Evolutionary conservation across 2,797 vertebrate species (phyloP), one percentile per base, ranked within the genome.

Genomic region (Tokudaia muenninki): DNA sequence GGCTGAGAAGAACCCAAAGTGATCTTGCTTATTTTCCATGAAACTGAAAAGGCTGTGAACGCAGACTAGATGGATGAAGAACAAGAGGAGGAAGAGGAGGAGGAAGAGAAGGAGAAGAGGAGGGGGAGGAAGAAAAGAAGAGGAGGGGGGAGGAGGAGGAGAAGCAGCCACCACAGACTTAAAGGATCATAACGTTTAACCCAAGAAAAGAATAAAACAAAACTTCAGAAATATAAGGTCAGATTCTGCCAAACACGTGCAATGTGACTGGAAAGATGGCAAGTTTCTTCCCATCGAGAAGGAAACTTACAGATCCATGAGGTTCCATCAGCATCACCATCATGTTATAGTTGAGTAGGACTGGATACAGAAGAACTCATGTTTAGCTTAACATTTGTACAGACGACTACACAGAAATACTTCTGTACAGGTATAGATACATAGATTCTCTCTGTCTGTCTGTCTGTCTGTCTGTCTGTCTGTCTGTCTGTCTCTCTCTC

Each of bases 311-410:
- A 78, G 13, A 82, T 90, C 88, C 50, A 31, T 59, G 80, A 81
- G 14, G 26, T 24, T 41, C 61, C 61, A 81, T 81, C 47, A 81
- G 41, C 74, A 92, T 31, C 34, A 79, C 29, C 22, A 75, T n/a
- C 41, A 67, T 2, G 10, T 72, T 55, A 83, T 67, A 91, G 72
- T 59, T 14, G 37, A 84, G 70, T 86, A 67, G 34, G 52, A 70
- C 65, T 63, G n/a, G 8, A 97, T 44, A 47, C 3, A 78, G 34
- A 50, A 75, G 29, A 95, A n/a, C 50, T 87, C 14, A 21, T 21
- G n/a, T 47, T 92, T 87, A 80, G 94, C 57, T 81, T 94, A 94
- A 67, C 52, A 41, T 34, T 75, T 21, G 14, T 89, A 79, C 44
- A 95, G 22, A 70, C 31, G 44, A 24, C 4, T 72, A 72, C 59